Percentiles rank a stretch among this genome's conserved stretches.
Conservation (phyloP, 2,113 vertebrate species). For the Corythornis madagascariensis region DNA sequence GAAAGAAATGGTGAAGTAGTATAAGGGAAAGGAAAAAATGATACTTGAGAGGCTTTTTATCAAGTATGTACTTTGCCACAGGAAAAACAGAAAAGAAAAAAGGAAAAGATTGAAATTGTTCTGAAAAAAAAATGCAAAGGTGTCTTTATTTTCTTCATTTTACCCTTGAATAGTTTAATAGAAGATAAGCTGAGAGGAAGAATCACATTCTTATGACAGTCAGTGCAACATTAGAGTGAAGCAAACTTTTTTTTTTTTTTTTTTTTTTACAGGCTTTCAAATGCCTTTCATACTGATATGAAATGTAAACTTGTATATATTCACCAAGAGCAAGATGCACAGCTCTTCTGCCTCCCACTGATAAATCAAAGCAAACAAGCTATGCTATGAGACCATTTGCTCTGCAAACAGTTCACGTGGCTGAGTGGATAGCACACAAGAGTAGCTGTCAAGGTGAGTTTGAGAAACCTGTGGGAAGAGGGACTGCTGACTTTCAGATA, state of each 20-base stretch:
- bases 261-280: background rate
- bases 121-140: background rate
- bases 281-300: background rate
- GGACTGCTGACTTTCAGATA: background rate
- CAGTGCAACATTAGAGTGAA: background rate
- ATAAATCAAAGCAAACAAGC: background rate
- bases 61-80: background rate
- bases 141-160: background rate
- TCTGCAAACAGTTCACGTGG: background rate
- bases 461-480: background rate
- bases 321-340: background rate
- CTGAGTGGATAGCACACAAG: accelerated
- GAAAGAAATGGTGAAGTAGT: background rate
- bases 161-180: background rate
- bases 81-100: background rate
- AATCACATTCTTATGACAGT: background rate
- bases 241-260: background rate
- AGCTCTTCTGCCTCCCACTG: background rate
- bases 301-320: background rate
- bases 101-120: accelerated
- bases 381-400: background rate
- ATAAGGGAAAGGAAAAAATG: background rate
- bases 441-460: background rate
- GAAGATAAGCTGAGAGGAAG: background rate
- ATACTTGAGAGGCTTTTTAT: background rate